Evolutionary conservation across 2,888 invertebrate species (phyloP), one percentile per base, ranked within the genome.

Genomic region (Parnassius smintheus): DNA sequence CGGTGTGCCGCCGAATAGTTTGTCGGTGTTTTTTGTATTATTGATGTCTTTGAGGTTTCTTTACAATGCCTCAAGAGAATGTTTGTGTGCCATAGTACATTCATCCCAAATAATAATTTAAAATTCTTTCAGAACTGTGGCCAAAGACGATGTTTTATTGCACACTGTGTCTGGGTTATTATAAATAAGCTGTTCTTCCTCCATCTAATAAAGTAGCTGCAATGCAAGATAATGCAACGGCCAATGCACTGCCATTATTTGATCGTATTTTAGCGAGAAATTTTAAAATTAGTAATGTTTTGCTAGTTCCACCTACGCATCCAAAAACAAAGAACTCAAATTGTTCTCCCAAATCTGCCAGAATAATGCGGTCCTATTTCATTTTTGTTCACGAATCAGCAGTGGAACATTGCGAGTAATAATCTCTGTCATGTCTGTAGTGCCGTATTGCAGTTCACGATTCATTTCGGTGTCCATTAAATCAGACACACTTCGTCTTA

Each of bases 131-230:
- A 71, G 61, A 55, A 73, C 72, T 25, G 62, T 70, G 59, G 73
- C 69, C 68, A 76, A 75, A 46, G 65, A 66, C 22, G 73, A 73
- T 68, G 72, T 68, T 72, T 75, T 77, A 73, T 63, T 74, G 18
- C 50, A 76, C 68, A 25, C 25, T 18, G 18, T 18, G 18, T 18
- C 18, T 18, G 18, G 18, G 18, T 18, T 18, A 25, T 25, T 70
- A 51, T 70, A 69, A 69, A 68, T 25, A 3, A 25, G 25, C 25
- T 25, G 25, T 25, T 25, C 25, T 25, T 1, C 25, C 25, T 25
- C 2, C 25, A 25, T 25, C 25, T 2, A 25, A 25, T 25, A 25
- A 25, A 25, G 25, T 25, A 2, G 1, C 25, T 25, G 70, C 68
- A 63, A 70, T 70, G 52, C 66, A 66, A 7, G 71, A 69, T 22